phyloP scores from a whole-genome alignment of 2,888 invertebrate genomes.

The Tholera decimalis region DNA sequence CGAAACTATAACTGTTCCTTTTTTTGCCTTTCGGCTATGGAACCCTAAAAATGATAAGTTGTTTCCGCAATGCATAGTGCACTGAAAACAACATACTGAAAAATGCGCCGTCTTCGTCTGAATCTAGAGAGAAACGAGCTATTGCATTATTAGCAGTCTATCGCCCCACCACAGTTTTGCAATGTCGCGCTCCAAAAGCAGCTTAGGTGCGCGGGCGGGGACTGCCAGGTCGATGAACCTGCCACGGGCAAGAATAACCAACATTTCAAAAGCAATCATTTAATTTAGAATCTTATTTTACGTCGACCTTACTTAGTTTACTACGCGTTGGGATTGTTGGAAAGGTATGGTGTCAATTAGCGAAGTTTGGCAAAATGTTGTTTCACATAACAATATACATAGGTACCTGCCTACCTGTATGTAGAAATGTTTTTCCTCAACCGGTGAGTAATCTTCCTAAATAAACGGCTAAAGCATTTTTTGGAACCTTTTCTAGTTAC shows the following conservation, averaged over 20 bases:
- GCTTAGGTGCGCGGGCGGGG: constrained; percentile 79
- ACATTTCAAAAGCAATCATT: constrained; percentile 66
- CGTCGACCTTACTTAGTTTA: constrained; percentile 6
- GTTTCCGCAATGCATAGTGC: neutral
- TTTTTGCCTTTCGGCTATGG: too few relatives aligned
- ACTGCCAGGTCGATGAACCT: constrained; percentile 82
- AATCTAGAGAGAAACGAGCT: constrained; percentile 36
- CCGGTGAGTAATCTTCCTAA: neutral
- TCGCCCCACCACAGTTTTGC: constrained; percentile 72
- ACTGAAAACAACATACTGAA: neutral
- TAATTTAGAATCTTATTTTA: constrained; percentile 59
- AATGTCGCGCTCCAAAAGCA: constrained; percentile 87
- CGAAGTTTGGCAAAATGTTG: neutral
- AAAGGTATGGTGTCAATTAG: constrained; percentile 16
- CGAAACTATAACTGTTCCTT: too few relatives aligned
- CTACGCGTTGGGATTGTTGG: constrained; percentile 12
- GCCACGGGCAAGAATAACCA: constrained; percentile 78
- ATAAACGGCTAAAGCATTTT: too few relatives aligned
- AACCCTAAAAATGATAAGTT: neutral
- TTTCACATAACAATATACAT: constrained; percentile 2
- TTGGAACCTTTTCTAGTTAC: too few relatives aligned
- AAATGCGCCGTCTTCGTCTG: constrained; percentile 17
- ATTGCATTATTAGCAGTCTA: constrained; percentile 47
- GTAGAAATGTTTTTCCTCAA: neutral
- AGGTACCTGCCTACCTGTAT: too few relatives aligned